phyloP scores from a whole-genome alignment of 2,797 vertebrate species.

The Pelobates cultripes region DNA sequence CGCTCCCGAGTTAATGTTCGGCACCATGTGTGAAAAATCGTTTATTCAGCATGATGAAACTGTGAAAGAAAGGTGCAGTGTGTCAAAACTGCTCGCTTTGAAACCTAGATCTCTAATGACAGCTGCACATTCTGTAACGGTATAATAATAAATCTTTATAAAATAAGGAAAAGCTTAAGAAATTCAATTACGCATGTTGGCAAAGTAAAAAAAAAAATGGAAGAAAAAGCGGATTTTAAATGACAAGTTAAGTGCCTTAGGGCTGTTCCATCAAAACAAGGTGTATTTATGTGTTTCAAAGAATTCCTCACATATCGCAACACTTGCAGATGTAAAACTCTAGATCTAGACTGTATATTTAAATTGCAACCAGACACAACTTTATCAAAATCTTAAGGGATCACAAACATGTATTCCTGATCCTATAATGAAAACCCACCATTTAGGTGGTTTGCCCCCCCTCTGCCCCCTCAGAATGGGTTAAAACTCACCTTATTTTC shows the following conservation, averaged over 20 bases:
- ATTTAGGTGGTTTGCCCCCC: no score
- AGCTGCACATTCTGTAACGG: slow-evolving; percentile 8
- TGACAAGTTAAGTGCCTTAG: not conserved
- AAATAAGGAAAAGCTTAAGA: not conserved
- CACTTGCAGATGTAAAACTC: not conserved
- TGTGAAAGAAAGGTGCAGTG: not conserved
- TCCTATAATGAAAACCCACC: no score
- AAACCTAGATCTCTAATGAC: slow-evolving; percentile 4
- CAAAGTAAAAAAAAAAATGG: not conserved
- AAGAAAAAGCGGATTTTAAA: slow-evolving; percentile 12
- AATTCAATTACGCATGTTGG: not conserved
- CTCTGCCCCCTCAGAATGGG: no score
- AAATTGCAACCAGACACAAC: not conserved
- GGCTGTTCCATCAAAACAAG: not conserved
- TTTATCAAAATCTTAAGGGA: not conserved
- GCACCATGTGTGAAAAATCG: not conserved
- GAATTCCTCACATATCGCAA: slow-evolving; percentile 11
- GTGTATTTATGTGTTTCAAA: slow-evolving; percentile 6
- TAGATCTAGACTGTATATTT: no score
- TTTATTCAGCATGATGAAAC: not conserved
- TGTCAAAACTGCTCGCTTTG: not conserved
- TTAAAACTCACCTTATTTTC: no score
- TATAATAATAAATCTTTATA: slow-evolving; percentile 24
- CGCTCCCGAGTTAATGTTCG: not conserved
- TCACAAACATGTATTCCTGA: no score